Conservation (phyloP, 2,113 vertebrate genomes). For the Corapipo altera region DNA sequence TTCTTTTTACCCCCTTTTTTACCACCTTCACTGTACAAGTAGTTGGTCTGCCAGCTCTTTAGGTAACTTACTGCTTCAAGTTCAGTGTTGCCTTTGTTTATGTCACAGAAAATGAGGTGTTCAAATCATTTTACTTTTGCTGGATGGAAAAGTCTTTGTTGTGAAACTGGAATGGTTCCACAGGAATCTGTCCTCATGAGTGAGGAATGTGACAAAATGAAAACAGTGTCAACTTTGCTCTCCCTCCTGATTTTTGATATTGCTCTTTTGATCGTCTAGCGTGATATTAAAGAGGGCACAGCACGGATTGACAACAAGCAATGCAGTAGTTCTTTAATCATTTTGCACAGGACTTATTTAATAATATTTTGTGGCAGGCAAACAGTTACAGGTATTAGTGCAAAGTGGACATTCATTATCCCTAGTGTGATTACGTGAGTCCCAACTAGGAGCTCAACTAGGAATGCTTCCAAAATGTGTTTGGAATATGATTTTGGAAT, state of each 20-base stretch:
- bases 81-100: not conserved
- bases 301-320: not conserved
- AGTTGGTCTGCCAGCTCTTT: not conserved
- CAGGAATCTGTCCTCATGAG: slow-evolving; percentile 30
- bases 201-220: slow-evolving; percentile 32
- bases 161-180: slow-evolving; percentile 21
- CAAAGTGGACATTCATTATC: not conserved
- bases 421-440: not conserved
- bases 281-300: not conserved
- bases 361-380: slow-evolving; percentile 1
- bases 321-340: not conserved
- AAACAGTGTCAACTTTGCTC: slow-evolving; percentile 14
- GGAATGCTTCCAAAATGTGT: not conserved
- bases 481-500: not conserved
- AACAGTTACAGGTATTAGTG: not conserved
- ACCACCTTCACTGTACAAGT: not conserved
- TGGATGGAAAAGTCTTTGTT: slow-evolving; percentile 27
- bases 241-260: not conserved
- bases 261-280: not conserved
- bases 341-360: not conserved
- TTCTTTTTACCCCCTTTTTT: not conserved
- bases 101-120: slow-evolving; percentile 35
- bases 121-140: slow-evolving; percentile 10
- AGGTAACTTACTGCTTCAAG: not conserved
- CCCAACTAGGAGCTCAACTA: not conserved